Evolutionary conservation across 2,888 invertebrate genomes (phyloP).

Genomic region (Cataglyphis livida): DNA sequence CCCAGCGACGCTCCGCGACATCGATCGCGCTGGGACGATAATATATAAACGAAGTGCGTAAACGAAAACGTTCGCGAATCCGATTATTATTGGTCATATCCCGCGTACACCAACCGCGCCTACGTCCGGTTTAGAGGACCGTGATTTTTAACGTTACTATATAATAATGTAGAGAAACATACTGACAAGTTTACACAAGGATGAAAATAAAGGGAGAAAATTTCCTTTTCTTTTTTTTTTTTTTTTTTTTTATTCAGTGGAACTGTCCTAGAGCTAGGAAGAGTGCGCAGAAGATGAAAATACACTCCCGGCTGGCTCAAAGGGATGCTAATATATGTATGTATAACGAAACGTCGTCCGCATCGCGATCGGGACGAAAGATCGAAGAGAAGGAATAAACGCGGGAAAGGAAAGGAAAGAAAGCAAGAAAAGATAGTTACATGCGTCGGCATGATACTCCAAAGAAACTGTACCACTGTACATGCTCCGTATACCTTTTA

Average conservation of each 20-base stretch:
- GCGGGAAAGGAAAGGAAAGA: slow-evolving; percentile 16
- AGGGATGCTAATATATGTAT: slow-evolving; percentile 11
- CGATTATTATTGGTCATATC: slow-evolving; percentile 68
- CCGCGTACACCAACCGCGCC: slow-evolving; percentile 71
- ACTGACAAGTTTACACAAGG: slow-evolving; percentile 21
- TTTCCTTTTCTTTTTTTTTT: slow-evolving; percentile 40
- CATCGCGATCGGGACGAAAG: slow-evolving; percentile 32
- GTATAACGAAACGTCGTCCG: slow-evolving; percentile 22
- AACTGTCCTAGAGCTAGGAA: slow-evolving; percentile 46
- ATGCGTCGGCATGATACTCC: slow-evolving; percentile 77
- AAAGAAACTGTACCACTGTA: slow-evolving; percentile 83
- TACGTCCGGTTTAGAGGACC: slow-evolving; percentile 71
- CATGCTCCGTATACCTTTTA: slow-evolving; percentile 82
- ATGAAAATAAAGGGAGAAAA: not conserved
- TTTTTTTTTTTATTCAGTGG: slow-evolving; percentile 46
- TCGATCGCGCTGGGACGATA: slow-evolving; percentile 37
- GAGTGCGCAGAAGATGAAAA: slow-evolving; percentile 19
- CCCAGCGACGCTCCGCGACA: slow-evolving; percentile 27
- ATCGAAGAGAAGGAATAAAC: slow-evolving; percentile 28
- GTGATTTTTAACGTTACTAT: slow-evolving; percentile 71
- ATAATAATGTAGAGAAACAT: slow-evolving; percentile 61
- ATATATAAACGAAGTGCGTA: slow-evolving; percentile 44
- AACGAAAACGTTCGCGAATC: slow-evolving; percentile 51
- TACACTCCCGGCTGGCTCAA: slow-evolving; percentile 55
- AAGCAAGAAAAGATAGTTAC: slow-evolving; percentile 39